Conservation (phyloP, 2,113 vertebrate genomes). For the Tyto alba region DNA sequence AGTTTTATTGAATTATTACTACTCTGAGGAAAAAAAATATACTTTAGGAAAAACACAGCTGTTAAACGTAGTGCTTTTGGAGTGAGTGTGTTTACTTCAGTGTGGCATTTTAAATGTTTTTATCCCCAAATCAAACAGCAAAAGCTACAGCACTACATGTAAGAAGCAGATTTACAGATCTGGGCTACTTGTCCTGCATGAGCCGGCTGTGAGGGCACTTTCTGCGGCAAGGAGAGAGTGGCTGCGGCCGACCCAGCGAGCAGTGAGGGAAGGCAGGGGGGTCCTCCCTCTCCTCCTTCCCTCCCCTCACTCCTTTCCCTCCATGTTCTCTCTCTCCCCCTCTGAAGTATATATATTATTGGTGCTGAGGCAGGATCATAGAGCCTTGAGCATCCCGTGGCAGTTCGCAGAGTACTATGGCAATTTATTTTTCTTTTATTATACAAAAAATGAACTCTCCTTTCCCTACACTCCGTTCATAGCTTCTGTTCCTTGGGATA, state of each 20-base stretch:
- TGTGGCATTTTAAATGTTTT: background rate
- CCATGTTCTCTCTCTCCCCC: background rate
- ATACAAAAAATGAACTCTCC: background rate
- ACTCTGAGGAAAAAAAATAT: background rate
- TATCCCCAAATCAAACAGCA: conserved; percentile 13
- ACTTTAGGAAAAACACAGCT: background rate
- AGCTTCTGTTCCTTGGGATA: background rate
- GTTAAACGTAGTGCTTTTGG: background rate
- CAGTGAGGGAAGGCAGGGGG: too few species aligned
- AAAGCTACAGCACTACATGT: background rate
- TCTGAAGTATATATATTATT: background rate
- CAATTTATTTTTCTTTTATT: background rate
- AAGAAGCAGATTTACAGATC: background rate
- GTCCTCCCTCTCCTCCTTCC: background rate
- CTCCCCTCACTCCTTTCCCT: too few species aligned
- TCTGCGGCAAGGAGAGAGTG: background rate
- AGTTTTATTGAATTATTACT: conserved; percentile 61
- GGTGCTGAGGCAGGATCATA: background rate
- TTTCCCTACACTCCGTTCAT: background rate
- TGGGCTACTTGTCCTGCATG: background rate
- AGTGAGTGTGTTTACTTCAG: background rate
- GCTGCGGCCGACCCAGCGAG: background rate
- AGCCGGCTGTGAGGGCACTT: background rate
- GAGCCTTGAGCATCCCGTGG: background rate
- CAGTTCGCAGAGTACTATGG: background rate